phyloP scores from a whole-genome alignment of 1,140 invertebrate species.

The Dendroctonus ponderosae region DNA sequence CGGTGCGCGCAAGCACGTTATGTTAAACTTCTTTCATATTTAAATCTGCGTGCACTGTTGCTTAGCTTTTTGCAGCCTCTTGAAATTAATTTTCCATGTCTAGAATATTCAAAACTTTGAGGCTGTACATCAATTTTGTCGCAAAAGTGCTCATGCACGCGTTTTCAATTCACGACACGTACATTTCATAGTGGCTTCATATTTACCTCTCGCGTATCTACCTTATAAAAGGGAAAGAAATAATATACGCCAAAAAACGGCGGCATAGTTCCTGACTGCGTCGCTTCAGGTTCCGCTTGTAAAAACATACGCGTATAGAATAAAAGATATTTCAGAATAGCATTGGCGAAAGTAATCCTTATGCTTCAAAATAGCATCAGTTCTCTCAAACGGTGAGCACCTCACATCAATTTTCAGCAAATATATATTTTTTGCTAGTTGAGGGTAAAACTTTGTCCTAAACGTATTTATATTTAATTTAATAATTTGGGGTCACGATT shows the following conservation, averaged over 20 bases:
- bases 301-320: slow-evolving; percentile 11
- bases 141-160: neutral
- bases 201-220: slow-evolving; percentile 13
- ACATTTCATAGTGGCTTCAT: slow-evolving; percentile 11
- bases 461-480: too few species aligned
- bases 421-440: too few species aligned
- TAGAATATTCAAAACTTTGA: too few species aligned
- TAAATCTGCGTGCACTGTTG: too few species aligned
- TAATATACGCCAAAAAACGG: slow-evolving; percentile 9
- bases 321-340: slow-evolving; percentile 1
- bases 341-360: neutral
- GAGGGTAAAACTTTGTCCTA: too few species aligned
- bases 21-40: too few species aligned
- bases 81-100: too few species aligned
- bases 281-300: slow-evolving; percentile 4
- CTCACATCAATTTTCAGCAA: too few species aligned
- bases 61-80: too few species aligned
- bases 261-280: slow-evolving; percentile 3
- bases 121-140: neutral
- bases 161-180: slow-evolving; percentile 4
- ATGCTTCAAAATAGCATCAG: too few species aligned
- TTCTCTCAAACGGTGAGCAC: too few species aligned
- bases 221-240: slow-evolving; percentile 11
- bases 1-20: neutral
- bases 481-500: too few species aligned